Conservation (phyloP, 2,797 vertebrate genomes). For the Tiaroga cobitis region DNA sequence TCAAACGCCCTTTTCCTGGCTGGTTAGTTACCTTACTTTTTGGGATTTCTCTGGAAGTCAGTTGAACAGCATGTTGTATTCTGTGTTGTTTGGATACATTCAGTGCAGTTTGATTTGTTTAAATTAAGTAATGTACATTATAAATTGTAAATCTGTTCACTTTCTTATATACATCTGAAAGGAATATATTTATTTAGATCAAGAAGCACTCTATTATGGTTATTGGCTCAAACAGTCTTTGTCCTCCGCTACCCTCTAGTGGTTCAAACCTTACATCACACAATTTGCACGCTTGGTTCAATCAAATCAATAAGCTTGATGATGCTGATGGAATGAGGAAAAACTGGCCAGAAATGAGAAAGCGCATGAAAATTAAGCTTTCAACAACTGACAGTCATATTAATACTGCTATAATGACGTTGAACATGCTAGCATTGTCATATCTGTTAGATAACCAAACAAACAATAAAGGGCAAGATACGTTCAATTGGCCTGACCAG, state of each 20-base stretch:
- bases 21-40: conserved; percentile 74
- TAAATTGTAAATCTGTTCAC: background rate
- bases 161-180: background rate
- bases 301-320: background rate
- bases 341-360: background rate
- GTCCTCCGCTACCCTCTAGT: conserved; percentile 68
- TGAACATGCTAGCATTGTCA: background rate
- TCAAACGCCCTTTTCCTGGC: conserved; percentile 88
- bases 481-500: background rate
- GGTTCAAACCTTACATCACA: conserved; percentile 46
- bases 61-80: background rate
- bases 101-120: background rate
- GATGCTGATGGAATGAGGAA: background rate
- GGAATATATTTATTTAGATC: background rate
- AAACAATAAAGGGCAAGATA: background rate
- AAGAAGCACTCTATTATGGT: background rate
- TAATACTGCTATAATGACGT: background rate
- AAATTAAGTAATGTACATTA: too few species aligned
- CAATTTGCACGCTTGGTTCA: background rate
- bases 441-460: background rate
- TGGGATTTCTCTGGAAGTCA: background rate
- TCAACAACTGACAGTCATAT: background rate
- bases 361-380: background rate
- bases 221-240: background rate
- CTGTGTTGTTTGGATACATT: background rate